phyloP scores from a whole-genome alignment of 2,113 vertebrate genomes.

The Barnardius zonarius region DNA sequence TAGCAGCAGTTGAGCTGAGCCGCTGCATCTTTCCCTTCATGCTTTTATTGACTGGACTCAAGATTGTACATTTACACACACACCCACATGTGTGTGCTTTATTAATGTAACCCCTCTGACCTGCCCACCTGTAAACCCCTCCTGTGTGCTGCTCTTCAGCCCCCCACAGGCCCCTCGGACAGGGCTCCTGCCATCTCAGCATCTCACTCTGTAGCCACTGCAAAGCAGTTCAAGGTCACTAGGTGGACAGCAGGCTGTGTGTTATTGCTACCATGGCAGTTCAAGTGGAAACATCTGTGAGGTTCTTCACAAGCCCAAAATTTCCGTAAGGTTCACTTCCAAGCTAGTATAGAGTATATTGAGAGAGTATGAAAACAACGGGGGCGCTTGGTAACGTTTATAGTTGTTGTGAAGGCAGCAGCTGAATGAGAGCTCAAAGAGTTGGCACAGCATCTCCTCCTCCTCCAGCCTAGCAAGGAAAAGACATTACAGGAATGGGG shows the following conservation, averaged over 20 bases:
- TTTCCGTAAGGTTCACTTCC: conserved; percentile 58
- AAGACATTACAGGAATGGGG: conserved; percentile 7
- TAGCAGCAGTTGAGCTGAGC: background rate
- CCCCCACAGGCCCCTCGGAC: background rate
- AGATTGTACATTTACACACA: background rate
- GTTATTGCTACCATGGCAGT: conserved; percentile 51
- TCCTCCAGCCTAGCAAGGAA: conserved; percentile 50
- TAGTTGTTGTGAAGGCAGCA: conserved; percentile 46
- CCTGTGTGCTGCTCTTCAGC: accelerated
- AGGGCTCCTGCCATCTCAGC: background rate
- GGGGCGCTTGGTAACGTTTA: conserved; percentile 60
- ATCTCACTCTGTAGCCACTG: background rate
- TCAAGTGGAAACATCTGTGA: conserved; percentile 59
- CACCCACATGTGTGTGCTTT: background rate
- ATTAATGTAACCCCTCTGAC: background rate
- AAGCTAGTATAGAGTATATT: conserved; percentile 32
- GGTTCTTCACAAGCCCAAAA: conserved; percentile 42
- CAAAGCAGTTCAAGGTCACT: conserved; percentile 20
- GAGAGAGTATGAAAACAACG: conserved; percentile 54
- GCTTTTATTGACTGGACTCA: background rate
- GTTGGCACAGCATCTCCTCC: conserved; percentile 19
- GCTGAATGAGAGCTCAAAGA: conserved; percentile 52
- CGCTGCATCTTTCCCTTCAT: background rate
- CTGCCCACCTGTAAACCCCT: background rate
- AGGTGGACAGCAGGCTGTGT: conserved; percentile 20